A percentile compares a stretch with the other conserved stretches of the same genome.
These are phyloP conservation scores for Lordiphosa stackelbergi DNA, from an alignment of 1,140 invertebrate genomes.

Conservation along the genomic window DNA sequence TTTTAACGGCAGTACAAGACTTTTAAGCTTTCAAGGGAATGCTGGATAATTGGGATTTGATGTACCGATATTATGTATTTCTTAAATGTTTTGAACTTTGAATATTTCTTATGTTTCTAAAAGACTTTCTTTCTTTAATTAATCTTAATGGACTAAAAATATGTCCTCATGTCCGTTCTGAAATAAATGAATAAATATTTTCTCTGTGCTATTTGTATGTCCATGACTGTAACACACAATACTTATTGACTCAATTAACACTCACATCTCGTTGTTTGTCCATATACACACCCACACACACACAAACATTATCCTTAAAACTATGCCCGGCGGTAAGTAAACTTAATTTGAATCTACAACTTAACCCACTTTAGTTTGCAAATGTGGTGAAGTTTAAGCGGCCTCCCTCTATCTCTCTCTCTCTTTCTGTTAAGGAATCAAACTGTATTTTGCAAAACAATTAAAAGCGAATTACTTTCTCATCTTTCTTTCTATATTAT, in stretches of 20 bases:
- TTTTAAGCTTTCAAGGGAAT: no score
- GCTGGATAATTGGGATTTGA: no score
- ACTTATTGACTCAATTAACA: slow-evolving; percentile 19
- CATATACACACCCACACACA: slow-evolving; percentile 15
- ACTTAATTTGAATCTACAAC: slow-evolving; percentile 48
- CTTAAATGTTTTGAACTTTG: no score
- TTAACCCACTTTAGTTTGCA: slow-evolving; percentile 27
- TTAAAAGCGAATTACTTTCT: slow-evolving; percentile 76
- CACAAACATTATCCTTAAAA: slow-evolving; percentile 5
- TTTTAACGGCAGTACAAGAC: no score
- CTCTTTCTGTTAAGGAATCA: slow-evolving; percentile 29
- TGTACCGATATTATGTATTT: no score
- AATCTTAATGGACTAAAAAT: no score
- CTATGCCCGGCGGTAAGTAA: slow-evolving; percentile 53
- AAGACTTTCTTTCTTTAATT: no score
- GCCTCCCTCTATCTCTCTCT: slow-evolving; percentile 20
- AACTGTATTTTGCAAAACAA: slow-evolving; percentile 57
- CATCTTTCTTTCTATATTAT: slow-evolving; percentile 78
- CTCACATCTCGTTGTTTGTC: slow-evolving; percentile 12
- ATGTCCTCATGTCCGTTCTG: no score
- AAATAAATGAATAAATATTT: no score
- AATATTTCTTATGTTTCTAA: no score
- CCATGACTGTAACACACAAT: slow-evolving; percentile 1
- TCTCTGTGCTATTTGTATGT: no score
- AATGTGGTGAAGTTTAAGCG: slow-evolving; percentile 49